These are phyloP conservation scores for Rhizoglyphus robini DNA, from an alignment of 1,140 invertebrate species.

Conservation along the genomic window DNA sequence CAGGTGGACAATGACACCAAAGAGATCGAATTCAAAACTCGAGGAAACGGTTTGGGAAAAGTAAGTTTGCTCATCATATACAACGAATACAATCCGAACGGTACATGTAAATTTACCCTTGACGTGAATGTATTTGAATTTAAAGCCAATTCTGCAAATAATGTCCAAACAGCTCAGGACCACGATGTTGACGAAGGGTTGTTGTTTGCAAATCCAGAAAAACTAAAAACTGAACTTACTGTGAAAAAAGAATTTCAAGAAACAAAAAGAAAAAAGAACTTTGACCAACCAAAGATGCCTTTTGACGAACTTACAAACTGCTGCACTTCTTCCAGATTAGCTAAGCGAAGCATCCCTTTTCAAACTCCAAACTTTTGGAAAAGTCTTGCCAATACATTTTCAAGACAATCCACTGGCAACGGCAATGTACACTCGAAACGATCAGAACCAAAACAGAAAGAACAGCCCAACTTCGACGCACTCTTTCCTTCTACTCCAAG, in stretches of 20 bases:
- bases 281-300: not conserved
- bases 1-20: conserved; percentile 19
- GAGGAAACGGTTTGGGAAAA: conserved; percentile 32
- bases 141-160: conserved; percentile 20
- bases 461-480: not conserved
- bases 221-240: not conserved
- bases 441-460: not conserved
- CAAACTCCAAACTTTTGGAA: not conserved
- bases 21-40: conserved; percentile 27
- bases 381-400: not conserved
- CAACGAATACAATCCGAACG: conserved; percentile 30
- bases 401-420: not conserved
- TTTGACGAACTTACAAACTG: not conserved
- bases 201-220: no score
- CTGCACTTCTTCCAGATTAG: not conserved
- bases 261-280: not conserved
- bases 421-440: not conserved
- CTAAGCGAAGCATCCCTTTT: not conserved
- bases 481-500: not conserved
- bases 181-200: conserved; percentile 1
- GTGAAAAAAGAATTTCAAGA: not conserved
- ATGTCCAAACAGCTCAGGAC: not conserved
- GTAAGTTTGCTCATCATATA: conserved; percentile 32
- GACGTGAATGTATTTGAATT: conserved; percentile 15
- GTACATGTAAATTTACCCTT: conserved; percentile 27